Percentiles rank a stretch among this genome's conserved stretches.
Evolutionary conservation across 2,113 vertebrate species (phyloP).

Genomic region (Rattus rattus): DNA sequence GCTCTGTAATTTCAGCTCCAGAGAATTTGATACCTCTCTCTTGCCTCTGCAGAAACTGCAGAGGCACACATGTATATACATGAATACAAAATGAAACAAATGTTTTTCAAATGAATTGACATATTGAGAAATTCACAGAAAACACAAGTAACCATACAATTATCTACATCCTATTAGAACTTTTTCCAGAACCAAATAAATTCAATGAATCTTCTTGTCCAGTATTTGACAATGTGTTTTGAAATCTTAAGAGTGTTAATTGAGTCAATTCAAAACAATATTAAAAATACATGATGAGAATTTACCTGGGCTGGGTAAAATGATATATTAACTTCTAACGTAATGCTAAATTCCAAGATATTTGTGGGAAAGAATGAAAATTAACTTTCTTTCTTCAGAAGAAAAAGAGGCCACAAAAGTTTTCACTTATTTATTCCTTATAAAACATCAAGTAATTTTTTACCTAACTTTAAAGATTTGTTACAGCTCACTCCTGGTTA

Average conservation of each 20-base stretch:
- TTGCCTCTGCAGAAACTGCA: neutral
- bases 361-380: constrained; percentile 13
- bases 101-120: neutral
- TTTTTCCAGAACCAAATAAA: constrained; percentile 39
- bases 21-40: neutral
- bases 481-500: neutral
- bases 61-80: neutral
- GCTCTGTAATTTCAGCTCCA: neutral
- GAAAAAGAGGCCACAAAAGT: neutral
- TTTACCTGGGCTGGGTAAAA: constrained; percentile 28
- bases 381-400: neutral
- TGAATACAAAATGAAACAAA: neutral
- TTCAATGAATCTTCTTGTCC: neutral
- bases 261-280: constrained; percentile 35
- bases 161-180: neutral
- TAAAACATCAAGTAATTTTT: neutral
- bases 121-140: constrained; percentile 24
- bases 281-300: neutral
- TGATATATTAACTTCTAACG: constrained; percentile 45
- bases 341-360: constrained; percentile 1
- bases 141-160: neutral
- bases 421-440: neutral
- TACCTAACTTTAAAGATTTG: constrained; percentile 22
- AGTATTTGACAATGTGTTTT: constrained; percentile 37
- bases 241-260: constrained; percentile 53